Evolutionary conservation across 64 coral and sea anemone genomes (phyloP), one percentile per base, ranked within the genome.

Genomic region (Cladopsammia gracilis): DNA sequence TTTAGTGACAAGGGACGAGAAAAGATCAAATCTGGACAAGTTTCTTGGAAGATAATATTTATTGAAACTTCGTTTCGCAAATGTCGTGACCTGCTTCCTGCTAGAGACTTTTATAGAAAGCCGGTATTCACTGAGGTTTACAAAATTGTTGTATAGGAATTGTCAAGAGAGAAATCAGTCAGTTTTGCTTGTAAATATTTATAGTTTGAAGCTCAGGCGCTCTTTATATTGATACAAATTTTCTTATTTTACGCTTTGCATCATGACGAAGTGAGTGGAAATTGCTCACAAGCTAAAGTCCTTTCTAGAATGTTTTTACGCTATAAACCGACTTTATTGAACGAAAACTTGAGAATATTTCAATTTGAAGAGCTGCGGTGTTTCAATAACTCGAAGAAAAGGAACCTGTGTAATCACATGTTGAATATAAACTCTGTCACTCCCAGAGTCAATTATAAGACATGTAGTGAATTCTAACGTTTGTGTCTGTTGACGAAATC

Each of bases 41-140:
- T 84, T 84, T 84, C 80, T 84, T 84, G 43, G 61, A 84, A 66
- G 12, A 84, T 10, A 84, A 84, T 84, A 84, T 84, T 84, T 84
- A 84, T 84, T 84, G 80, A 84, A 84, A 84, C 80, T 84, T 68
- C 62, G 80, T 84, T 84, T 84, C 80, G 62, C 61, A 67, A 50
- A 25, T 84, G 14, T 64, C 62, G 46, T n/a, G 80, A 68, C 19
- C 62, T 64, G 80, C 80, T 84, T 62, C 15, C 10, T 44, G 62
- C 80, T 4, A 26, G 10, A 68, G 19, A 12, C 80, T 20, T 84
- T 26, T 48, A 22, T 9, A 47, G 6, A n/a, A 67, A 62, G 23
- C 34, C 42, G 43, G 13, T 18, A 19, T 22, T 22, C 20, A 22
- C 80, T 46, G 26, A 84, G 10, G 47, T 49, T 84, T 44, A 46